Evolutionary conservation across 2,797 vertebrate species (phyloP), one percentile per base, ranked within the genome.

Genomic region (Miopithecus talapoin): DNA sequence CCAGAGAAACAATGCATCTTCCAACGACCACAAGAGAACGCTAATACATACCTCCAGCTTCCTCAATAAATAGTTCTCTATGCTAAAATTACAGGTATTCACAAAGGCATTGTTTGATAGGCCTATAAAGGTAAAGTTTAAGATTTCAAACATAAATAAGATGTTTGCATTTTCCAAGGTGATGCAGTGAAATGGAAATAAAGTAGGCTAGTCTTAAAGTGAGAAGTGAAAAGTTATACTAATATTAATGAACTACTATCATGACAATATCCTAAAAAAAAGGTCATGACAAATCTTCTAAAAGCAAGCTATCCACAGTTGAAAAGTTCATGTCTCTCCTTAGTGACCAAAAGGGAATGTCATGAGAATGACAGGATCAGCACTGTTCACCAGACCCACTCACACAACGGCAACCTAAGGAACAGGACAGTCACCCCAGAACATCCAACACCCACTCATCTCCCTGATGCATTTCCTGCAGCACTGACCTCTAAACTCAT

Each of bases 61-160:
- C 48, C 46, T 81, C 76, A 16, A 39, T 11, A 22, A 76, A 90
- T 6, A 74, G 12, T 26, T 19, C 41, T 30, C 17, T 41, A 0
- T 26, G 14, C 59, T 57, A 55, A 59, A 30, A 36, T 41, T 53
- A 4, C 8, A 33, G 22, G 8, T 53, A 30, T 74, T 89, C 55
- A 43, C 78, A 83, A 13, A 39, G 26, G 59, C 43, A 68, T 5
- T 55, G 14, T 41, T 2, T 7, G 21, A 83, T 46, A 80, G 80
- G 46, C 17, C 57, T 75, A 41, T 46, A 11, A 36, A 80, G 57
- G 24, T 43, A n/a, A 53, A 79, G 21, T 17, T 46, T 53, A 80
- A 30, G 16, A n/a, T 64, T 90, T 85, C 64, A 61, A 83, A 79
- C 50, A 83, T 64, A 90, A 96, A 74, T 2, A 89, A 30, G 26